phyloP scores from a whole-genome alignment of 2,888 invertebrate genomes.

The Plusia festucae region DNA sequence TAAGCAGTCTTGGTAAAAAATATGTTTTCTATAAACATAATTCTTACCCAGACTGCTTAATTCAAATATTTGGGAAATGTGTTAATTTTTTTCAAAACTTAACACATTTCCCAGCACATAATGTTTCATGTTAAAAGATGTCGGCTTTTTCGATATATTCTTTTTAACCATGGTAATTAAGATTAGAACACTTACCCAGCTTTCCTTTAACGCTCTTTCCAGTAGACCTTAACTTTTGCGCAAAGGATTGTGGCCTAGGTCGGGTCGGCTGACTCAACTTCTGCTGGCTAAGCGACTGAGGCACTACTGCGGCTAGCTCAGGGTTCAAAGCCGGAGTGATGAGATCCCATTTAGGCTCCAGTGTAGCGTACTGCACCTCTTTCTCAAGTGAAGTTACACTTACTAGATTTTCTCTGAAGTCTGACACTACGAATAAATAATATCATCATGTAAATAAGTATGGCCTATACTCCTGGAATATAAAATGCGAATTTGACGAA shows the following conservation, averaged over 20 bases:
- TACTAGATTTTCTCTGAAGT: conserved; percentile 90
- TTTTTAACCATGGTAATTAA: too few species aligned
- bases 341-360: conserved; percentile 81
- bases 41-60: too few species aligned
- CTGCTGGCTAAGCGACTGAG: conserved; percentile 61
- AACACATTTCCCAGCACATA: too few species aligned
- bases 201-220: conserved; percentile 95
- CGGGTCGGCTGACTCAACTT: conserved; percentile 62
- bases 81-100: too few species aligned
- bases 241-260: conserved; percentile 94
- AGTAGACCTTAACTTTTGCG: conserved; percentile 95
- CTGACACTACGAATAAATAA: conserved; percentile 90
- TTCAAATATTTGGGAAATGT: too few species aligned
- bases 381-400: conserved; percentile 82
- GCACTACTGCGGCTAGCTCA: conserved; percentile 57
- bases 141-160: too few species aligned
- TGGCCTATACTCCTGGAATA: too few species aligned
- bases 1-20: too few species aligned
- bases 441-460: too few species aligned
- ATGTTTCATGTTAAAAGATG: too few species aligned
- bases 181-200: conserved; percentile 74
- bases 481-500: too few species aligned
- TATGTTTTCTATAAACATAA: too few species aligned
- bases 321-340: conserved; percentile 57
- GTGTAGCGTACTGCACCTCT: conserved; percentile 71